These are phyloP conservation scores for Noctua pronuba DNA, from an alignment of 2,888 invertebrate species.

Conservation along the genomic window DNA sequence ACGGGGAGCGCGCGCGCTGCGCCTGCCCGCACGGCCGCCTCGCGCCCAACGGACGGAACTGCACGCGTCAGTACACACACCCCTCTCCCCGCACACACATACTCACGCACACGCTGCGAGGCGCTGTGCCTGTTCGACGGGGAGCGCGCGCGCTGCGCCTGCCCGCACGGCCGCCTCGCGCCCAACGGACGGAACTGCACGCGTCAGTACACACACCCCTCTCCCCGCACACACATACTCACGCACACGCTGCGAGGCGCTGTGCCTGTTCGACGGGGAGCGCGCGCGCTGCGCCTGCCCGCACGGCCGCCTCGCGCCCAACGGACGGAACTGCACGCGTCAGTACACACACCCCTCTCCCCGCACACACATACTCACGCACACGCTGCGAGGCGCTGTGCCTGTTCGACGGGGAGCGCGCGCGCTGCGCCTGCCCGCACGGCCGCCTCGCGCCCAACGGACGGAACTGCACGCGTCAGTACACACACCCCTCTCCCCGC, in stretches of 20 bases:
- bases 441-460: conserved; percentile 93
- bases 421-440: conserved; percentile 95
- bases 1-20: conserved; percentile 92
- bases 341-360: conserved; percentile 66
- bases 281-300: conserved; percentile 94
- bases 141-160: conserved; percentile 93
- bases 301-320: conserved; percentile 93
- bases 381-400: conserved; percentile 93
- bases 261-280: conserved; percentile 94
- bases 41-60: conserved; percentile 91
- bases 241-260: conserved; percentile 94
- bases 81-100: not conserved
- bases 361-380: not conserved
- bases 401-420: conserved; percentile 92
- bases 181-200: conserved; percentile 92
- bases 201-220: conserved; percentile 76
- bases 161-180: conserved; percentile 95
- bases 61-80: conserved; percentile 87
- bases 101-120: conserved; percentile 86
- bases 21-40: conserved; percentile 96
- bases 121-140: conserved; percentile 95
- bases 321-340: conserved; percentile 92
- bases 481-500: not conserved
- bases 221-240: not conserved
- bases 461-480: conserved; percentile 91